These are phyloP conservation scores for Scatophagus argus DNA, from an alignment of 2,113 vertebrate species.

Conservation along the genomic window DNA sequence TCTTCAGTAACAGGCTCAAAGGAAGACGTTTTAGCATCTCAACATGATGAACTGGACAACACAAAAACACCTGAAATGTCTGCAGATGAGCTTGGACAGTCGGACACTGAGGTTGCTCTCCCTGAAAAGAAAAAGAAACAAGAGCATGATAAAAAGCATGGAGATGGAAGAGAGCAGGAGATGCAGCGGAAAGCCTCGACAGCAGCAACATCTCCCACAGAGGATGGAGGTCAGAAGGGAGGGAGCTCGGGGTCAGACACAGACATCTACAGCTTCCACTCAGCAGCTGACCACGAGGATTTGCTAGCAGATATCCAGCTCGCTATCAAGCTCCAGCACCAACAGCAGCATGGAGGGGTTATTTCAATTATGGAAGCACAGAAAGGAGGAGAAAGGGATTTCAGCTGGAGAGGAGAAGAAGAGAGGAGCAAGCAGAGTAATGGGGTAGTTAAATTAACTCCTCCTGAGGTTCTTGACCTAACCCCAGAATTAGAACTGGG, in stretches of 20 bases:
- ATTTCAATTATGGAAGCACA: neutral
- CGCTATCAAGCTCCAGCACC: constrained; percentile 90
- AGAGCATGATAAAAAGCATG: neutral
- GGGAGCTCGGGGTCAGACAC: constrained; percentile 96
- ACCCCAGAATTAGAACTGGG: constrained; percentile 76
- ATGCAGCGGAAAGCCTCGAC: constrained; percentile 23
- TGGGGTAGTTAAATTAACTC: constrained; percentile 38
- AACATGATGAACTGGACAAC: constrained; percentile 88
- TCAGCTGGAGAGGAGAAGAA: constrained; percentile 31
- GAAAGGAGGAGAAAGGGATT: constrained; percentile 9
- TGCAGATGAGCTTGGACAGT: constrained; percentile 91
- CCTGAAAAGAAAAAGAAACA: constrained; percentile 77
- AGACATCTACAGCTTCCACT: constrained; percentile 98
- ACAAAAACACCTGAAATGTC: constrained; percentile 94
- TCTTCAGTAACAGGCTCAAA: constrained; percentile 86
- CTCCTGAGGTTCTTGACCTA: constrained; percentile 55
- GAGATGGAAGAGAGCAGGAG: constrained; percentile 6
- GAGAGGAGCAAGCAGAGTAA: constrained; percentile 47
- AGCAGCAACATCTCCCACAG: constrained; percentile 53
- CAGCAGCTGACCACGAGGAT: constrained; percentile 95
- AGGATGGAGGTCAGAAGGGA: constrained; percentile 86
- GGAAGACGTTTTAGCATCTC: constrained; percentile 89
- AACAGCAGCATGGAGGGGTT: constrained; percentile 53
- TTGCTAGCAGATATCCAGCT: constrained; percentile 98
- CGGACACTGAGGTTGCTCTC: constrained; percentile 86